Evolutionary conservation across 2,113 vertebrate genomes (phyloP).

Genomic region (Ictalurus punctatus): DNA sequence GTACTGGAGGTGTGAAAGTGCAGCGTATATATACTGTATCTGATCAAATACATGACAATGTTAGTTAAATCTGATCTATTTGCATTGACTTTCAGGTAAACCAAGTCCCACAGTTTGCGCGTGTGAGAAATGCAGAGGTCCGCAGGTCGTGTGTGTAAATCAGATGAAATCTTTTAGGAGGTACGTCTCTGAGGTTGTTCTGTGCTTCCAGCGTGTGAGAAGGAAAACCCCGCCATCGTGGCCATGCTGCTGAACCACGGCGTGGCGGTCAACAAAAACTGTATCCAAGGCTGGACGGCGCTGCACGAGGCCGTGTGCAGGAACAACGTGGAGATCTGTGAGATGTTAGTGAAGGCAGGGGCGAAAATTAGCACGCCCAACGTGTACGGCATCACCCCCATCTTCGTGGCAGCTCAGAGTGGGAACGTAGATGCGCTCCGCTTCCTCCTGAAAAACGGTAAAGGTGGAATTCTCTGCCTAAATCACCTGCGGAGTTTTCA

Average conservation of each 20-base stretch:
- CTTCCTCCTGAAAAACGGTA: slow-evolving; percentile 73
- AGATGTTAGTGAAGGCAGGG: slow-evolving; percentile 77
- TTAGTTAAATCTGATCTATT: not conserved
- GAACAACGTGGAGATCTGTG: slow-evolving; percentile 80
- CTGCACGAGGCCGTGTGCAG: slow-evolving; percentile 81
- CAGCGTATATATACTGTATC: too few species aligned
- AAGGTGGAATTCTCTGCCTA: slow-evolving; percentile 25
- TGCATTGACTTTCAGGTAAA: not conserved
- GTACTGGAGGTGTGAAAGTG: too few species aligned
- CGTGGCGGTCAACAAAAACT: slow-evolving; percentile 80
- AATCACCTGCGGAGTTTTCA: not conserved
- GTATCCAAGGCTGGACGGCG: slow-evolving; percentile 82
- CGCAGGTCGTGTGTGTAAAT: not conserved
- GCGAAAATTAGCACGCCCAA: slow-evolving; percentile 81
- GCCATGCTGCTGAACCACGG: slow-evolving; percentile 72
- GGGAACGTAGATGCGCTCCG: slow-evolving; percentile 79
- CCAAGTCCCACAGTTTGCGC: not conserved
- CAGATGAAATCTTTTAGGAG: not conserved
- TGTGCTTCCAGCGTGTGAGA: slow-evolving; percentile 76
- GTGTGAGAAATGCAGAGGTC: not conserved
- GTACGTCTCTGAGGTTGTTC: not conserved
- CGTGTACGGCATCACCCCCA: slow-evolving; percentile 79
- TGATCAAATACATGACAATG: too few species aligned
- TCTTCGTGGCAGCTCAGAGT: slow-evolving; percentile 84
- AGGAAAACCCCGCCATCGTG: slow-evolving; percentile 75